Conservation (phyloP, 1,140 invertebrate species). For the Leptinotarsa defecta region DNA sequence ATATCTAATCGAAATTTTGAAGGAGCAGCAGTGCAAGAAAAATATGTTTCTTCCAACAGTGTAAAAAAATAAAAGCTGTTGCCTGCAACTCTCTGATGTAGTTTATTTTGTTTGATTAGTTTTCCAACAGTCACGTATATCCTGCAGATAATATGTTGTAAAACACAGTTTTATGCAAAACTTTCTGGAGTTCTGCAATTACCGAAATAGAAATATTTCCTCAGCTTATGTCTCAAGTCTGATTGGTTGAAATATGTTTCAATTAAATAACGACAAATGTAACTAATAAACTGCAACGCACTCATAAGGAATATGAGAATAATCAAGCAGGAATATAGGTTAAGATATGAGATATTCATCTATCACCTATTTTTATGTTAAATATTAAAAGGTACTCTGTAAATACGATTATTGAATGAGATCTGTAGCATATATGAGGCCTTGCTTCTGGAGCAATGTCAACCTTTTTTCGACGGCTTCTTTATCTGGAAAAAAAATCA, state of each 20-base stretch:
- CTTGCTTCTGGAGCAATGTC: constrained; percentile 83
- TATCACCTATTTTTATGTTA: neutral
- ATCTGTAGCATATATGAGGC: constrained; percentile 58
- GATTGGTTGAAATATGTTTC: neutral
- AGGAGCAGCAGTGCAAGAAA: too few relatives aligned
- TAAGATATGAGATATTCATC: constrained; percentile 1
- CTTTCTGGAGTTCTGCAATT: too few relatives aligned
- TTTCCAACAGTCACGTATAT: too few relatives aligned
- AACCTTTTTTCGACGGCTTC: constrained; percentile 90
- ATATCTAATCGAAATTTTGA: too few relatives aligned
- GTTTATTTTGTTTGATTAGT: too few relatives aligned
- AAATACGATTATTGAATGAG: constrained; percentile 6
- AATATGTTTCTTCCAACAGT: too few relatives aligned
- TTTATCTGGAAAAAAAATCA: constrained; percentile 71
- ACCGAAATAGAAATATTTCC: too few relatives aligned
- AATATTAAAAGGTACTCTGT: neutral
- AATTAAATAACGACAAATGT: neutral
- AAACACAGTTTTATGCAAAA: too few relatives aligned
- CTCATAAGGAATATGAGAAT: neutral
- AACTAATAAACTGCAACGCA: neutral
- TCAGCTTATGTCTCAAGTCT: too few relatives aligned
- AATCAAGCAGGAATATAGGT: neutral
- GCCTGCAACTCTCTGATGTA: too few relatives aligned
- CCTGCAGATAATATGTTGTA: too few relatives aligned
- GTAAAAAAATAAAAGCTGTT: too few relatives aligned